These are phyloP conservation scores for Theocolax elegans DNA, from an alignment of 1,140 invertebrate species.

Conservation along the genomic window DNA sequence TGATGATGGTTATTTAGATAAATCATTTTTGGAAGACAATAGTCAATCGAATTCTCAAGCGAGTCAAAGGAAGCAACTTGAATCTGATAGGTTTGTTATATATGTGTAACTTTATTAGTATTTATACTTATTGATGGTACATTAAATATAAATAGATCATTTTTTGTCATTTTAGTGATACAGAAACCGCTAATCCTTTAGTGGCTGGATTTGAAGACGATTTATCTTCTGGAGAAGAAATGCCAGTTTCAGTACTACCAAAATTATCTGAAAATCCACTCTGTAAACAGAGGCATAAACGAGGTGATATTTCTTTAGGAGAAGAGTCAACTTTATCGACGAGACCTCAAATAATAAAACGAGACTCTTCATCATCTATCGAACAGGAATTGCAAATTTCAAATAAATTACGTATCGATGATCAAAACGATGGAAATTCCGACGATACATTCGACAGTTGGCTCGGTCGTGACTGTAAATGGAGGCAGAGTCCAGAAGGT, in stretches of 20 bases:
- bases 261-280: slow-evolving; percentile 63
- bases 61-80: slow-evolving; percentile 62
- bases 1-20: slow-evolving; percentile 80
- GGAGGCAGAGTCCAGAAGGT: slow-evolving; percentile 73
- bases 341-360: slow-evolving; percentile 49
- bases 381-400: slow-evolving; percentile 60
- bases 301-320: slow-evolving; percentile 45
- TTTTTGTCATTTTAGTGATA: slow-evolving; percentile 74
- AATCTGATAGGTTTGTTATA: slow-evolving; percentile 72
- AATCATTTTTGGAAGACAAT: slow-evolving; percentile 84
- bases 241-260: slow-evolving; percentile 52
- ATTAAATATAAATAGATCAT: too few species aligned
- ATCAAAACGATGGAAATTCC: slow-evolving; percentile 67
- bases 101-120: slow-evolving; percentile 24
- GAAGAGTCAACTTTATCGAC: slow-evolving; percentile 49
- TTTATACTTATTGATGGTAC: too few species aligned
- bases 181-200: slow-evolving; percentile 84
- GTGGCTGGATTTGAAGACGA: slow-evolving; percentile 91
- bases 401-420: slow-evolving; percentile 60
- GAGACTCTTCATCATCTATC: slow-evolving; percentile 61
- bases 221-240: slow-evolving; percentile 77
- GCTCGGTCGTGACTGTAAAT: slow-evolving; percentile 67
- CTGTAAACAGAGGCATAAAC: slow-evolving; percentile 62
- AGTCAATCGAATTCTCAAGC: slow-evolving; percentile 64
- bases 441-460: slow-evolving; percentile 71